A percentile compares a stretch with the other conserved stretches of the same genome.
Evolutionary conservation across 1,140 invertebrate genomes (phyloP).

Genomic region (Maconellicoccus hirsutus): DNA sequence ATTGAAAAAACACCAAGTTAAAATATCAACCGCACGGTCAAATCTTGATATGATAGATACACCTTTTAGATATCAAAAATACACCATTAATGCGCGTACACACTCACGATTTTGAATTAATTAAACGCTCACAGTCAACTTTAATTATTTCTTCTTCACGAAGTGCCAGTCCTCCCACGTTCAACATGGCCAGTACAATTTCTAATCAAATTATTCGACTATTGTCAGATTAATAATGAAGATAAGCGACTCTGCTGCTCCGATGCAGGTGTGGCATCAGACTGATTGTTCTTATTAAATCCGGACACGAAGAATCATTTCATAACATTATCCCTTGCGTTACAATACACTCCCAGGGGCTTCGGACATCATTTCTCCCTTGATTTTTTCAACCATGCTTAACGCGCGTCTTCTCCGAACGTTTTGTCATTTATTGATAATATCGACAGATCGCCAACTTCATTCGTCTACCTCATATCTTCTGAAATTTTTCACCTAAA

Average conservation of each 20-base stretch:
- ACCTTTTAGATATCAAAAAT: conserved; percentile 10
- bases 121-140: conserved; percentile 20
- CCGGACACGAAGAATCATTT: conserved; percentile 17
- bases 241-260: conserved; percentile 7
- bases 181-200: conserved; percentile 15
- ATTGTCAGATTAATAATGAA: conserved; percentile 22
- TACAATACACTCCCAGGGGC: not conserved
- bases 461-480: too few species aligned
- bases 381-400: not conserved
- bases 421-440: conserved; percentile 22
- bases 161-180: conserved; percentile 21
- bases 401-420: not conserved
- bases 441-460: conserved; percentile 14
- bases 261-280: conserved; percentile 17
- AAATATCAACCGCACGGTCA: conserved; percentile 1
- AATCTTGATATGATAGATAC: conserved; percentile 9
- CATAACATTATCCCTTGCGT: not conserved
- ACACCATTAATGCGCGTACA: conserved; percentile 16
- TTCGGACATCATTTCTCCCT: not conserved
- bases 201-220: conserved; percentile 22
- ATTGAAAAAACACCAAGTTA: conserved; percentile 9
- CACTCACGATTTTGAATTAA: conserved; percentile 20
- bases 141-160: conserved; percentile 22
- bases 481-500: too few species aligned
- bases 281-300: conserved; percentile 22